phyloP scores from a whole-genome alignment of 2,797 vertebrate species.

The Dendrocincla fuliginosa region DNA sequence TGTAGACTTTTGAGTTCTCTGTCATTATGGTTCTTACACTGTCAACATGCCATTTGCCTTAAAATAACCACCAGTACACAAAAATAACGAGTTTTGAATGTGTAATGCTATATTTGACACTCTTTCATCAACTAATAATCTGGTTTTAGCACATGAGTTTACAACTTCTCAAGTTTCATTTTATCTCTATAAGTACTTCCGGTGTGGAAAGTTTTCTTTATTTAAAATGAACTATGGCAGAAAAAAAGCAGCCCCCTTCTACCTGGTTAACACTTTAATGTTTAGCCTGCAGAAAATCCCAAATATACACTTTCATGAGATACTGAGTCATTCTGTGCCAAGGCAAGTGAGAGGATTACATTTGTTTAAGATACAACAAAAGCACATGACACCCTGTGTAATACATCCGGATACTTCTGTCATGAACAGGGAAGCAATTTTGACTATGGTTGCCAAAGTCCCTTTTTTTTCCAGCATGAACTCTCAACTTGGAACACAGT shows the following conservation, averaged over 20 bases:
- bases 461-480: not conserved
- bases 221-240: not conserved
- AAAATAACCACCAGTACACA: not conserved
- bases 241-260: not conserved
- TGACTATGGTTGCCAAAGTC: not conserved
- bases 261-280: not conserved
- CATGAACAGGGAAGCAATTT: not conserved
- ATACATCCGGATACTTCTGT: not conserved
- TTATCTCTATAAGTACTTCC: not conserved
- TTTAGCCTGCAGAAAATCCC: not conserved
- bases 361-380: conserved; percentile 18
- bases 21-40: not conserved
- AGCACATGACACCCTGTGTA: not conserved
- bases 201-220: not conserved
- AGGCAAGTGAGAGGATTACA: not conserved
- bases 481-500: not conserved
- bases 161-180: not conserved
- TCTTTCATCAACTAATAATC: not conserved
- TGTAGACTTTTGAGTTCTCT: not conserved
- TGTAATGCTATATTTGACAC: not conserved
- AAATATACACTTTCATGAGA: not conserved
- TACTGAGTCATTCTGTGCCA: not conserved
- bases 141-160: not conserved
- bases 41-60: not conserved
- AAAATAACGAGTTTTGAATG: conserved; percentile 2